Base-by-base conservation (phyloP, 2,113 vertebrate genomes). In the Oreochromis niloticus region DNA sequence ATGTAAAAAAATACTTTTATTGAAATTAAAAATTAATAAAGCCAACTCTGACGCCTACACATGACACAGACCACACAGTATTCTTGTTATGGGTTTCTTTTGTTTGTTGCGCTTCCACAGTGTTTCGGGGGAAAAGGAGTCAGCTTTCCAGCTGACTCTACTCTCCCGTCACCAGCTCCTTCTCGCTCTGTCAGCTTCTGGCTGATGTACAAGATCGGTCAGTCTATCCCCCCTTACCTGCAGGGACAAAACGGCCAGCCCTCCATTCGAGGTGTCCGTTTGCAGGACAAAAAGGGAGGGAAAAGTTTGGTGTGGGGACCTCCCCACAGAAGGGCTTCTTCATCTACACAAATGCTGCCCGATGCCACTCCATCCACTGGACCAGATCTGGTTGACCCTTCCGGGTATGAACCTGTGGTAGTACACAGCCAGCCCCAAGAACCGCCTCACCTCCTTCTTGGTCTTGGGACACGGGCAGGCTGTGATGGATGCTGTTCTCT, bases 21-120 rank as follows among this genome's bases (percentile, higher is more conserved):
- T 71, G n/a, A 71, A 43, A 43, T 71, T 71, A 24, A 43, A 1
- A 71, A 27, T 27, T 13, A 71, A 24, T 43, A 43, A 43, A 71
- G 12, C 66, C n/a, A 68, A 24, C 59, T 34, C 30, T 1, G 59
- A 63, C 0, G 3, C 0, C 57, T 34, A 61, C 30, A 61, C 57
- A 61, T 0, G 0, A 61, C 30, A 34, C 57, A 19, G 57, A 61
- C 57, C 1, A 61, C 57, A 34, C 57, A 61, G 30, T 34, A 32
- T 61, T 59, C 57, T 34, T 61, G 56, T 27, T 59, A 61, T 61
- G 30, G 0, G 0, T 61, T 61, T 61, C 16, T 61, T 63, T 63
- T 63, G 30, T 63, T 63, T 63, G 5, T 19, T 63, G 5, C 3
- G 1, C 59, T 34, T 63, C 59, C 30, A 63, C 30, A 63, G 9